Evolutionary conservation across 2,113 vertebrate species (phyloP), one percentile per base, ranked within the genome.

Genomic region (Martes martes): DNA sequence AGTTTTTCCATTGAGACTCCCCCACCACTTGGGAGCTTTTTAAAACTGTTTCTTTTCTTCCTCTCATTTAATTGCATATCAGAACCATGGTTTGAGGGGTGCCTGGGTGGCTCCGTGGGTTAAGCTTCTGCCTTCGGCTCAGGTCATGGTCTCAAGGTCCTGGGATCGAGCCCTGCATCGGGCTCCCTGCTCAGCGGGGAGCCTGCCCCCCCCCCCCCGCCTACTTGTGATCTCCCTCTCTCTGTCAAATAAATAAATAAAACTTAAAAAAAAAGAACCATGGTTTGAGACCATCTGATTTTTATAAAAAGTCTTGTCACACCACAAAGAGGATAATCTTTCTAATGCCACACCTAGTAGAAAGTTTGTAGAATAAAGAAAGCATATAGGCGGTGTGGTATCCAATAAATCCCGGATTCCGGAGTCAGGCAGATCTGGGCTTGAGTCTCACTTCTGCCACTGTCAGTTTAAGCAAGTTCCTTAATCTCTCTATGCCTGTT

Each of bases 281-380:
- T 67, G 78, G 4, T 42, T 65, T 73, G 59, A 86, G 76, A 83
- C 42, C 55, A 24, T 87, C 45, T 63, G 47, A 94, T 76, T 94
- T 94, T 92, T 52, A 86, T 85, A 39, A 76, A 95, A 95, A n/a
- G 28, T 42, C 79, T 82, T 91, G 50, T 85, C 71, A 92, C 33
- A 71, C 57, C 39, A 74, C 28, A 94, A 63, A 76, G 42, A 52
- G 21, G 42, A 79, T 82, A 67, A 80, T 3, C 1, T 87, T 96
- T 87, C 23, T 89, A 92, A 67, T 42, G 78, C 21, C n/a, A 55
- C 18, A 82, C n/a, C 11, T 59, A 88, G 61, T 45, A 61, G 16
- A 94, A 91, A 86, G 7, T 84, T 92, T 80, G 33, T 57, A 95
- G 63, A 97, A 88, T 89, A 94, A 78, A 78, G 42, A 89, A 21